Conservation (phyloP, 2,113 vertebrate genomes). For the Pontoporia blainvillei region DNA sequence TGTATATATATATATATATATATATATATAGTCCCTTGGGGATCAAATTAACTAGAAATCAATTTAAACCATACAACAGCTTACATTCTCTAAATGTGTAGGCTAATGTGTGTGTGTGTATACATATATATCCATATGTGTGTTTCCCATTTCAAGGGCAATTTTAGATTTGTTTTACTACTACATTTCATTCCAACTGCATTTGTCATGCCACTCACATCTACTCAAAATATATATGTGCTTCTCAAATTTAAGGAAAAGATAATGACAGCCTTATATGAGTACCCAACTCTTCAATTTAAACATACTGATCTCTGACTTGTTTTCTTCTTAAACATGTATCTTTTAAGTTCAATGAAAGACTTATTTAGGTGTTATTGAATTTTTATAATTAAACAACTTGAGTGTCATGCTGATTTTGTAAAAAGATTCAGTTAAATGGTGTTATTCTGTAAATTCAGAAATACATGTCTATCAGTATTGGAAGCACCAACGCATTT, state of each 20-base stretch:
- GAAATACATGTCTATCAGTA: background rate
- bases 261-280: background rate
- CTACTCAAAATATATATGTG: background rate
- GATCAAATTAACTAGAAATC: background rate
- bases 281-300: background rate
- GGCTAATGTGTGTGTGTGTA: background rate
- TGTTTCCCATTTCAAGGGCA: background rate
- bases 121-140: background rate
- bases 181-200: background rate
- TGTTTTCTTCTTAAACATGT: background rate
- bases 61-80: slow-evolving; percentile 26
- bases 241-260: slow-evolving; percentile 13
- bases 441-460: background rate
- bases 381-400: background rate
- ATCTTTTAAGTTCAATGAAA: background rate
- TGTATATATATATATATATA: too few relatives aligned
- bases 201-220: background rate
- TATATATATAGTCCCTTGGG: background rate
- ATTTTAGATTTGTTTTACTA: slow-evolving; percentile 12
- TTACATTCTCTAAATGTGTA: slow-evolving; percentile 54
- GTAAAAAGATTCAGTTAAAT: background rate
- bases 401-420: background rate
- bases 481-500: background rate
- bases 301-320: background rate
- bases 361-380: background rate